Base-by-base conservation (phyloP, 2,113 vertebrate species). In the Panthera tigris region DNA sequence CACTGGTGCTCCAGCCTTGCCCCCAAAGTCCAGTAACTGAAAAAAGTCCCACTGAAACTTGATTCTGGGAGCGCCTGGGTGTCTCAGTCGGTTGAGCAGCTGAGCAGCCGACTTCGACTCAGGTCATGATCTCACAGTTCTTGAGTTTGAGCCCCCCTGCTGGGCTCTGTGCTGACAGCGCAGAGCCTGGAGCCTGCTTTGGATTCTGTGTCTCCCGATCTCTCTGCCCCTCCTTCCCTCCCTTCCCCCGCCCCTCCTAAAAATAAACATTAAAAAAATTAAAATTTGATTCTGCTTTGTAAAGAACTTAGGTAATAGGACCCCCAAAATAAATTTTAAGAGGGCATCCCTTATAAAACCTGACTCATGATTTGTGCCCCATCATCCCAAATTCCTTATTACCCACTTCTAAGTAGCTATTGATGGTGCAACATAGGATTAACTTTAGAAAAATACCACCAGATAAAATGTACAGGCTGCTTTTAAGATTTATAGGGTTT, bases 391-490 rank as follows among this genome's bases (percentile, higher is more conserved):
- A 91, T 69, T 52, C 31, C 21, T 69, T 36, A 45, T 41, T 87
- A 92, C 71, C 63, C 15, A 79, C 21, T 81, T 92, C 52, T 71
- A 79, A 86, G 66, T 16, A 73, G 41, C 45, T 83, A 33, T 11
- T 57, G 63, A 76, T 36, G 81, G n/a, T 48, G 91, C 93, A 96
- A 91, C 76, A 93, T 29, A 63, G 15, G 15, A 41, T 36, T 66
- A 83, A 78, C 21, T 86, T 33, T 33, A 88, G 50, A 65, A 80
- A 79, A 84, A 85, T 1, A 57, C 18, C 14, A 48, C 73, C 10
- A 25, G 45, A 45, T 80, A 57, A 86, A 74, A 91, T 45, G 48
- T 71, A 61, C 45, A 95, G 69, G 76, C 50, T 94, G 69, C 69
- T 85, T 65, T 90, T 83, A 73, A 92, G 50, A 82, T 6, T 61